Percentiles rank a stretch among this genome's conserved stretches.
Conservation (phyloP, 2,113 vertebrate genomes). For the Riparia riparia region DNA sequence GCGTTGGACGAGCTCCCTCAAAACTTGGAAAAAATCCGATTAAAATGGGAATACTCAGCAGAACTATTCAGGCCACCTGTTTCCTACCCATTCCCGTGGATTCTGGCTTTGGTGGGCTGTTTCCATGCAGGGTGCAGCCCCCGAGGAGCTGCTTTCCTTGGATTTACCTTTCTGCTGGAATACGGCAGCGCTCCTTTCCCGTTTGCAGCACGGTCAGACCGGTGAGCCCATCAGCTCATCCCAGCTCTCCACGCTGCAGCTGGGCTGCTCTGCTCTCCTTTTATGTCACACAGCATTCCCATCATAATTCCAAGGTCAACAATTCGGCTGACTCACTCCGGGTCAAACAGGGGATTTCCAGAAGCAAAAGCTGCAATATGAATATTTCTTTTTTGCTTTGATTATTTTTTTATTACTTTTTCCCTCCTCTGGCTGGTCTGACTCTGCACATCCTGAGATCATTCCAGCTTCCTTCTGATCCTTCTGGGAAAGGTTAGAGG, state of each 20-base stretch:
- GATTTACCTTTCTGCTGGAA: background rate
- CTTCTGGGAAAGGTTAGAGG: background rate
- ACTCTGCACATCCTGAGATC: background rate
- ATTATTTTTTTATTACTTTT: no score
- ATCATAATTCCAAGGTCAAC: slow-evolving; percentile 25
- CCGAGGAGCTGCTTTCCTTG: background rate
- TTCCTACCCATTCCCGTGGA: background rate
- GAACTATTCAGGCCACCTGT: background rate
- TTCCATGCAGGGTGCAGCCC: background rate
- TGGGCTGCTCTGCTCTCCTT: background rate
- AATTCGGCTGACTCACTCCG: background rate
- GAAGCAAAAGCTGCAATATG: background rate
- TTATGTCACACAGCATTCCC: background rate
- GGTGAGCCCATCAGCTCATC: background rate
- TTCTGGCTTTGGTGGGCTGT: background rate
- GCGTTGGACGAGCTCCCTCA: accelerated
- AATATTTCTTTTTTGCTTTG: background rate
- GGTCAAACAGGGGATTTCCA: background rate
- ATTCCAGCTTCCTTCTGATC: background rate
- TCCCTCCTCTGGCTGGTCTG: accelerated
- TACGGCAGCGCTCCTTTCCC: accelerated
- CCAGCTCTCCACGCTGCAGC: background rate
- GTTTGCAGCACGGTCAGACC: accelerated
- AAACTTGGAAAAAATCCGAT: background rate
- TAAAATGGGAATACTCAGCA: background rate